A percentile compares a stretch with the other conserved stretches of the same genome.
phyloP scores from a whole-genome alignment of 2,888 invertebrate genomes.

The Erebia aethiops region DNA sequence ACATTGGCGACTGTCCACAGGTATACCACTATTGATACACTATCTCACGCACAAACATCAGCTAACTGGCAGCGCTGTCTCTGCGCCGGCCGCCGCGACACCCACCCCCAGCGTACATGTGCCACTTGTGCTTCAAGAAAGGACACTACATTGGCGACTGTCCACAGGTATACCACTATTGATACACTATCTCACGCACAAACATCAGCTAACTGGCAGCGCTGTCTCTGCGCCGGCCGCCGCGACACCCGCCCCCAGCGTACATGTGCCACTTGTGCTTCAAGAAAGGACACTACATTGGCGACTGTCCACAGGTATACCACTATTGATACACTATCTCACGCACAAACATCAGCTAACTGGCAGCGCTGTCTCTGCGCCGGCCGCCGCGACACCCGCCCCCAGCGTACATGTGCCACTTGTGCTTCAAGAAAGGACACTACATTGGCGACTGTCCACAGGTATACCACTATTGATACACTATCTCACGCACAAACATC shows the following conservation, averaged over 20 bases:
- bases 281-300: slow-evolving; percentile 93
- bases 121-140: slow-evolving; percentile 93
- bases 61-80: slow-evolving; percentile 84
- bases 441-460: slow-evolving; percentile 91
- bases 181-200: too few species aligned
- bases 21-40: too few species aligned
- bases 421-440: slow-evolving; percentile 93
- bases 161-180: slow-evolving; percentile 58
- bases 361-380: slow-evolving; percentile 83
- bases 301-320: slow-evolving; percentile 85
- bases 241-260: slow-evolving; percentile 88
- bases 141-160: slow-evolving; percentile 95
- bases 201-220: slow-evolving; percentile 84
- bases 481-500: too few species aligned
- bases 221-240: slow-evolving; percentile 83
- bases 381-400: slow-evolving; percentile 88
- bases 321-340: too few species aligned
- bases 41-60: too few species aligned
- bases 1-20: slow-evolving; percentile 90
- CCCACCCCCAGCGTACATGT: slow-evolving; percentile 90
- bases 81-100: slow-evolving; percentile 84
- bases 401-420: slow-evolving; percentile 90
- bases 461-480: too few species aligned
- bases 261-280: slow-evolving; percentile 94
- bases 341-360: too few species aligned